phyloP scores from a whole-genome alignment of 1,140 invertebrate species.

The Bradynema listronoti region DNA sequence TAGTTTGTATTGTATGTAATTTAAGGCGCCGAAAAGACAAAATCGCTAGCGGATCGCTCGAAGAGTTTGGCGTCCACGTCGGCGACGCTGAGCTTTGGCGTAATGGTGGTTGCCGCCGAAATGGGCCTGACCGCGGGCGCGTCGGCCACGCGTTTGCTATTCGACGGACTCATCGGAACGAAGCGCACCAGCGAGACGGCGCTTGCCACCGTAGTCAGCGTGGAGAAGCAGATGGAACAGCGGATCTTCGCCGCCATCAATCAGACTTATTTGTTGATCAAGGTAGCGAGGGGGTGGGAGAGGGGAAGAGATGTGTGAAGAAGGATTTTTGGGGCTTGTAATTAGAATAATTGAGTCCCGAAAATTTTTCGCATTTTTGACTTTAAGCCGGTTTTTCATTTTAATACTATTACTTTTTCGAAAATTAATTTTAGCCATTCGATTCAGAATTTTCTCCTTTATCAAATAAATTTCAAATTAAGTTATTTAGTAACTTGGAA shows the following conservation, averaged over 20 bases:
- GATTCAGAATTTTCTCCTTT: too few species aligned
- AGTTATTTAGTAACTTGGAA: too few species aligned
- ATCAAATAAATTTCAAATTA: too few species aligned
- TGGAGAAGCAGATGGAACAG: conserved; percentile 20
- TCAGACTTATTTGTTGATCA: conserved; percentile 20
- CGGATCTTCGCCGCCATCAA: conserved; percentile 17
- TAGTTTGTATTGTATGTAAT: too few species aligned
- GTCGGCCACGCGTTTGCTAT: conserved; percentile 24
- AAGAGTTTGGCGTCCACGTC: background rate
- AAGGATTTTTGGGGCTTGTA: too few species aligned
- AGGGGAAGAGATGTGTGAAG: too few species aligned
- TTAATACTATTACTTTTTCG: too few species aligned
- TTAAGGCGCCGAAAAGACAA: background rate
- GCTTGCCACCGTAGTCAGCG: background rate
- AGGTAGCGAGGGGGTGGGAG: conserved; percentile 7
- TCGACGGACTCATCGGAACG: conserved; percentile 31
- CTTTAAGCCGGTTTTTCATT: too few species aligned
- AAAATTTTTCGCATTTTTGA: too few species aligned
- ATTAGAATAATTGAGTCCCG: too few species aligned
- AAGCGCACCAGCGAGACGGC: conserved; percentile 16
- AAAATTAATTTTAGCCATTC: too few species aligned
- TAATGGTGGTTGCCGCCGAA: conserved; percentile 18
- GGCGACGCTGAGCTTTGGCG: conserved; percentile 14
- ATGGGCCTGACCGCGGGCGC: conserved; percentile 24
- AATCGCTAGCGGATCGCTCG: background rate